Percentiles rank a stretch among this genome's conserved stretches.
phyloP scores from a whole-genome alignment of 2,888 invertebrate genomes.

The Ennomos quercinarius region DNA sequence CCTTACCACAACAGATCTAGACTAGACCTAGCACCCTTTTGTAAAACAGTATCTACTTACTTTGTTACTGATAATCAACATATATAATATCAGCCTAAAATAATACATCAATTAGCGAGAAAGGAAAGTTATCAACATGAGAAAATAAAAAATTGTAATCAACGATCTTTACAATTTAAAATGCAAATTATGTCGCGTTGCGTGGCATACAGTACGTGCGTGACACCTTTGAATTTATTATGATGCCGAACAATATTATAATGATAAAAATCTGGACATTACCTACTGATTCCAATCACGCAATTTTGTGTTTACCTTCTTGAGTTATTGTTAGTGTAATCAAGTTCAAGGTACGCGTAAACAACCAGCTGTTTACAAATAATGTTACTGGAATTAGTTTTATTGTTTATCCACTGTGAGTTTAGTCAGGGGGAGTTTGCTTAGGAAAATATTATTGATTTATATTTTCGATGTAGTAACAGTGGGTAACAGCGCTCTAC shows the following conservation, averaged over 20 bases:
- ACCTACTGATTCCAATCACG: slow-evolving; percentile 20
- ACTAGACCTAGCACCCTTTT: too few relatives aligned
- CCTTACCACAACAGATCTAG: too few relatives aligned
- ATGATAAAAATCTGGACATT: slow-evolving; percentile 22
- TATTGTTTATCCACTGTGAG: too few relatives aligned
- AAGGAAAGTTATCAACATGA: slow-evolving; percentile 11
- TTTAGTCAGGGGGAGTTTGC: too few relatives aligned
- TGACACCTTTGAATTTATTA: slow-evolving; percentile 23
- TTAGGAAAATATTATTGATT: too few relatives aligned
- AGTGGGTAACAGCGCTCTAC: too few relatives aligned
- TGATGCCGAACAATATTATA: slow-evolving; percentile 20
- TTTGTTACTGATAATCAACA: too few relatives aligned
- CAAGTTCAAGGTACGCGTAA: slow-evolving; percentile 25
- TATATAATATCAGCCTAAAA: background rate
- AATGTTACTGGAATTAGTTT: too few relatives aligned
- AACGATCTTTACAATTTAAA: slow-evolving; percentile 15
- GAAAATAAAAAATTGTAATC: slow-evolving; percentile 2
- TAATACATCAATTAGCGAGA: background rate
- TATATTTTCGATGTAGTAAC: too few relatives aligned
- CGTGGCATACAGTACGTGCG: slow-evolving; percentile 21
- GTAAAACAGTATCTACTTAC: too few relatives aligned
- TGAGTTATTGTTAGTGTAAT: slow-evolving; percentile 10
- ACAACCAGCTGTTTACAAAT: background rate
- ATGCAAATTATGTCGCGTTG: slow-evolving; percentile 19
- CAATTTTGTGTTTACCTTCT: slow-evolving; percentile 19